A percentile compares a stretch with the other conserved stretches of the same genome.
phyloP scores from a whole-genome alignment of 2,113 vertebrate genomes.

The Columba livia region DNA sequence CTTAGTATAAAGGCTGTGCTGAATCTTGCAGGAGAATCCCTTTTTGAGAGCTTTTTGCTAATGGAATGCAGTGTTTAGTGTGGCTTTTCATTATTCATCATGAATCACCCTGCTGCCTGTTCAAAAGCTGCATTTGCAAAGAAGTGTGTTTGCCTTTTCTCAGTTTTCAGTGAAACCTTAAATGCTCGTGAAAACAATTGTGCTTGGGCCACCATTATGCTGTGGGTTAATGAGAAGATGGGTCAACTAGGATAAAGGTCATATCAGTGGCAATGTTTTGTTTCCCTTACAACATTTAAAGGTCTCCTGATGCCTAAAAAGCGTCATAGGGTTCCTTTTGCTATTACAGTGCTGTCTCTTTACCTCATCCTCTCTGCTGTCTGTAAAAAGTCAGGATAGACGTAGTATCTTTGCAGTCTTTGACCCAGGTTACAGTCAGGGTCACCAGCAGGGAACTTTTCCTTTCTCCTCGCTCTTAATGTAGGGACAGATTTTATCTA shows the following conservation, averaged over 20 bases:
- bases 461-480: background rate
- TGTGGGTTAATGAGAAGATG: background rate
- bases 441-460: background rate
- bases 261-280: background rate
- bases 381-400: background rate
- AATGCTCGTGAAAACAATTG: background rate
- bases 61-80: background rate
- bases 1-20: background rate
- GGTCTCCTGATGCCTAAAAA: background rate
- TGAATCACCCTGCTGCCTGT: background rate
- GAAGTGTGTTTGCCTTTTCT: background rate
- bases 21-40: background rate
- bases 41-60: background rate
- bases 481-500: background rate
- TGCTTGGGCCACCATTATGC: background rate
- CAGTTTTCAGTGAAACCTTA: background rate
- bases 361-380: background rate
- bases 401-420: background rate
- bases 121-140: background rate
- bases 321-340: background rate
- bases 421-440: background rate
- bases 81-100: background rate
- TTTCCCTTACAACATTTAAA: background rate
- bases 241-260: background rate
- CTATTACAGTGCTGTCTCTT: background rate